A percentile compares a stretch with the other conserved stretches of the same genome.
Conservation (phyloP, 2,113 vertebrate species). For the Agelaius tricolor region DNA sequence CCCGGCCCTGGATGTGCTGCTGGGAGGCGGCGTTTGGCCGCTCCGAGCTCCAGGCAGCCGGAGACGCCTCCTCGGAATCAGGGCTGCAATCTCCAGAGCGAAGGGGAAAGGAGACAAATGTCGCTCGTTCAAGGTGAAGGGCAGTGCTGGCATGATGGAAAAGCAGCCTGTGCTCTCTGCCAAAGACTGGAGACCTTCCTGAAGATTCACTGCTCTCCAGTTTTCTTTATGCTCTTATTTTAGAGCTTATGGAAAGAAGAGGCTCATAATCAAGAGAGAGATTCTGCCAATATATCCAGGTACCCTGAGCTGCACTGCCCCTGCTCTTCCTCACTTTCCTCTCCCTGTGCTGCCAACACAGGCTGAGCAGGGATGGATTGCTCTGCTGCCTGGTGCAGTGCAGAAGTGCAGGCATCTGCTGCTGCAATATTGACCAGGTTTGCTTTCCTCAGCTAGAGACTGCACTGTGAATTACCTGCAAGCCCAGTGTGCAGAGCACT, state of each 20-base stretch:
- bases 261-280: background rate
- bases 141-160: background rate
- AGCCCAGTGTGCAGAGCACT: background rate
- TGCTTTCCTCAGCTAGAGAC: background rate
- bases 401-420: background rate
- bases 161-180: background rate
- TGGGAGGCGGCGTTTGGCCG: background rate
- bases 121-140: background rate
- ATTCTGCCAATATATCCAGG: background rate
- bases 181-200: background rate
- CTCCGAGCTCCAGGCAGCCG: background rate
- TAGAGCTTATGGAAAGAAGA: background rate
- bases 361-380: background rate
- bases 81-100: background rate
- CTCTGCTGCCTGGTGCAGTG: background rate
- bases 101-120: background rate
- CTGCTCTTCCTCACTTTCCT: background rate
- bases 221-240: background rate
- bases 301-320: background rate
- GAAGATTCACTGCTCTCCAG: background rate
- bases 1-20: background rate
- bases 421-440: background rate
- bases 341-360: background rate
- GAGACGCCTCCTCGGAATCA: background rate
- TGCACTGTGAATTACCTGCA: background rate